Base-by-base conservation (phyloP, 2,113 vertebrate genomes). In the Eolophus roseicapilla region DNA sequence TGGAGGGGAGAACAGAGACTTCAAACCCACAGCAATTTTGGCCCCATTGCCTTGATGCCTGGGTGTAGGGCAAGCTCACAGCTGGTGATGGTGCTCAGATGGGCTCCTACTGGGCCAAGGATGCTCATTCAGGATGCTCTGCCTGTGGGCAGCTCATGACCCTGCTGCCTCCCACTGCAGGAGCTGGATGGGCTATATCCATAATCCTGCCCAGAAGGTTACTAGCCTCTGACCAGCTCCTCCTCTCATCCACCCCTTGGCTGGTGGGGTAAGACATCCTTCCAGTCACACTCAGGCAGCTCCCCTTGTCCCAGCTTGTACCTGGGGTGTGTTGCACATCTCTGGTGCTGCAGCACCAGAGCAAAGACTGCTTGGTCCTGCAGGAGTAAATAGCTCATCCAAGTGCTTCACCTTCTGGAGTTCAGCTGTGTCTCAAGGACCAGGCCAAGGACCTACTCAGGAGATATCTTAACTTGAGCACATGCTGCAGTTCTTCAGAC, bases 191-290 rank as follows among this genome's bases (percentile, higher is more conserved):
- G 20, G 3, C 10, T 88, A 27, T 49, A 12, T 41, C 31, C 55
- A 25, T 15, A 15, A 27, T 43, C 37, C 37, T 70, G 46, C 7
- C 65, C 1, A 4, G 14, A 24, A 0, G 0, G 23, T 24, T 19
- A 21, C 33, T 33, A 43, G 9, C 18, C 14, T 31, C 9, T 39
- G 50, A 8, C 17, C 74, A 77, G 14, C 37, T 67, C 31, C 67
- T 80, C 21, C 31, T 10, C 17, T 25, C 49, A 64, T 14, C 25
- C 7, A 13, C 27, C 3, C 11, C 39, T 41, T 70, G 15, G 9
- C 20, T 74, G 62, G 6, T 62, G 31, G 24, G 11, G 16, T 50
- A 37, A 43, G 43, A 52, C 14, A n/a, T 18, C 19, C 33, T 59
- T 52, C 29, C 29, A 65, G 44, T 5, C 57, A 23, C 3, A 13